Percentiles rank a stretch among this genome's conserved stretches.
Conservation (phyloP, 2,113 vertebrate genomes). For the Dolichotis patagonum region DNA sequence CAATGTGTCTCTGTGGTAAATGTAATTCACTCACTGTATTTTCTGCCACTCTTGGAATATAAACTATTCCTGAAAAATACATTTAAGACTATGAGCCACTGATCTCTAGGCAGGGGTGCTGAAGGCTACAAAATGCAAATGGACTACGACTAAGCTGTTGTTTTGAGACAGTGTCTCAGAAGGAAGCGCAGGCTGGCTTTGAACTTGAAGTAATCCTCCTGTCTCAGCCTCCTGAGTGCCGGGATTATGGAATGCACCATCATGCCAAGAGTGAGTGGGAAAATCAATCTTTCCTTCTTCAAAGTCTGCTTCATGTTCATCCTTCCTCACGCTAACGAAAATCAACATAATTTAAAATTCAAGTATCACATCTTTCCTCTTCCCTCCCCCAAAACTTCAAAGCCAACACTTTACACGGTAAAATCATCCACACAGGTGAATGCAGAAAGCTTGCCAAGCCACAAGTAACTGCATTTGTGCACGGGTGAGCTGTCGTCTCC, state of each 20-base stretch:
- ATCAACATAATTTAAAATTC: background rate
- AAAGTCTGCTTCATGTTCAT: background rate
- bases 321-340: background rate
- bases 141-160: background rate
- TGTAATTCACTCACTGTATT: background rate
- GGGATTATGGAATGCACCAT: background rate
- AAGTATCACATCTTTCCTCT: background rate
- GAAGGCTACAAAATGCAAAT: background rate
- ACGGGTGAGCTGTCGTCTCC: background rate
- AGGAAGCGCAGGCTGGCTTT: background rate
- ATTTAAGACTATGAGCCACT: background rate
- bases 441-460: conserved; percentile 13
- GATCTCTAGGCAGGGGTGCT: background rate
- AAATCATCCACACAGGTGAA: background rate
- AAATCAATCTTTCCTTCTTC: background rate
- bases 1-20: background rate
- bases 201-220: background rate
- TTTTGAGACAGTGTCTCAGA: background rate
- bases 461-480: background rate
- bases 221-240: background rate
- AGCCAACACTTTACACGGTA: background rate
- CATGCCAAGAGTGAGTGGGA: background rate
- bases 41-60: background rate
- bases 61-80: background rate
- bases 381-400: background rate